A percentile compares a stretch with the other conserved stretches of the same genome.
These are phyloP conservation scores for Sialia sialis DNA, from an alignment of 2,113 vertebrate species.

Conservation along the genomic window DNA sequence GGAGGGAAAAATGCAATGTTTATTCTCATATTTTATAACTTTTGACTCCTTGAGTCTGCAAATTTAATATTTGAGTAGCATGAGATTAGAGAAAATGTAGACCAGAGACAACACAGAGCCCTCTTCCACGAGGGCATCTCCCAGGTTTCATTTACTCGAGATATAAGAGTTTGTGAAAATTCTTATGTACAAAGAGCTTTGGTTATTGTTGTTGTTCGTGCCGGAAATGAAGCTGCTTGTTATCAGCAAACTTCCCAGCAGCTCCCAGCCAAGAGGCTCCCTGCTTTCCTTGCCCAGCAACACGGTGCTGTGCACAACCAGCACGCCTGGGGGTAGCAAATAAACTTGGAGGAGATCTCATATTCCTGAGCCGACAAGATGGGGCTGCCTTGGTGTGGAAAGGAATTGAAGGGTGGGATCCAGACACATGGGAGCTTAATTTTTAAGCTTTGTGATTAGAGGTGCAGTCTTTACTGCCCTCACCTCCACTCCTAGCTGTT, in stretches of 20 bases:
- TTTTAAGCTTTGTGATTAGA: neutral
- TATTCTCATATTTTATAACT: neutral
- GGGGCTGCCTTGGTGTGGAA: neutral
- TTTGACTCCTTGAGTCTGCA: neutral
- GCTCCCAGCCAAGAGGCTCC: neutral
- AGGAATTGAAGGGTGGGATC: neutral
- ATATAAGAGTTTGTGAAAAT: neutral
- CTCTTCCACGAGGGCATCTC: neutral
- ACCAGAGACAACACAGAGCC: neutral
- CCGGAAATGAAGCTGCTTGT: slow-evolving; percentile 40
- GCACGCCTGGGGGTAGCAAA: neutral
- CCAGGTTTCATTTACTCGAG: neutral
- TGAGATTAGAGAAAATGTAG: neutral
- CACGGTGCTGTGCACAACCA: neutral
- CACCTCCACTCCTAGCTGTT: neutral
- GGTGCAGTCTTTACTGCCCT: neutral
- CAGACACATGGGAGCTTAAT: neutral
- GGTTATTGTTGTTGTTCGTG: neutral
- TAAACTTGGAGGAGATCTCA: neutral
- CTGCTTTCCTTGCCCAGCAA: neutral
- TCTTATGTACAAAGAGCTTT: neutral
- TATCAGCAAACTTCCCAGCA: neutral
- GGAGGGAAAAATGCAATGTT: neutral
- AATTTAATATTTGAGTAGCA: neutral
- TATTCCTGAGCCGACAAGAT: neutral